Evolutionary conservation across 2,797 vertebrate species (phyloP).

Genomic region (Acanthopagrus latus): DNA sequence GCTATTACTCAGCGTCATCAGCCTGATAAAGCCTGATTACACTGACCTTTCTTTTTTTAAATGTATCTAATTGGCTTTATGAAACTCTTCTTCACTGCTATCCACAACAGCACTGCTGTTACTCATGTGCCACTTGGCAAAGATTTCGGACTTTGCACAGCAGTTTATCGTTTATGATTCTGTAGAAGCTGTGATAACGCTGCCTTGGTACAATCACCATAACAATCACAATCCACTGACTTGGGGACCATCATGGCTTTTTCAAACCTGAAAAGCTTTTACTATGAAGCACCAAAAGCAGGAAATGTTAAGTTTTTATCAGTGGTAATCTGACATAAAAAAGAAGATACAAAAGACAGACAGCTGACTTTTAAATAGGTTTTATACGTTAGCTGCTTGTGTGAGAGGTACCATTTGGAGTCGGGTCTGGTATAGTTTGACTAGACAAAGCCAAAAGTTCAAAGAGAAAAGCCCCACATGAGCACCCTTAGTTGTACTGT

Average conservation of each 20-base stretch:
- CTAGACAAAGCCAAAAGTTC: too few species aligned
- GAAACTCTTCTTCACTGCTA: background rate
- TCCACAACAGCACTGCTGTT: constrained; percentile 1
- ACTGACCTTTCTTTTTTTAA: constrained; percentile 18
- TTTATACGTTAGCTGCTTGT: too few species aligned
- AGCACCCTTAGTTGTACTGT: background rate
- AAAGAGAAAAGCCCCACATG: too few species aligned
- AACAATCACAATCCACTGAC: constrained; percentile 3
- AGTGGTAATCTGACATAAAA: too few species aligned
- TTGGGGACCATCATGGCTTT: too few species aligned
- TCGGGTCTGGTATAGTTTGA: too few species aligned
- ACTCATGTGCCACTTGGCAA: constrained; percentile 7
- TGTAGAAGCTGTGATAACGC: constrained; percentile 16
- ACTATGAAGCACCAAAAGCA: too few species aligned
- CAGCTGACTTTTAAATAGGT: too few species aligned
- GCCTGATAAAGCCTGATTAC: constrained; percentile 20
- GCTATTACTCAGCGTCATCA: constrained; percentile 6
- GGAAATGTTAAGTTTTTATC: too few species aligned
- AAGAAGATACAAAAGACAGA: too few species aligned
- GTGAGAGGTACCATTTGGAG: too few species aligned
- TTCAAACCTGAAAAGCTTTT: too few species aligned
- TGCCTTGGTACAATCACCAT: background rate
- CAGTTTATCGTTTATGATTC: constrained; percentile 21
- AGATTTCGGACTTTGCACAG: background rate
- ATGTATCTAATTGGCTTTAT: background rate